These are phyloP conservation scores for Sorex fumeus DNA, from an alignment of 2,113 vertebrate genomes.

Conservation along the genomic window DNA sequence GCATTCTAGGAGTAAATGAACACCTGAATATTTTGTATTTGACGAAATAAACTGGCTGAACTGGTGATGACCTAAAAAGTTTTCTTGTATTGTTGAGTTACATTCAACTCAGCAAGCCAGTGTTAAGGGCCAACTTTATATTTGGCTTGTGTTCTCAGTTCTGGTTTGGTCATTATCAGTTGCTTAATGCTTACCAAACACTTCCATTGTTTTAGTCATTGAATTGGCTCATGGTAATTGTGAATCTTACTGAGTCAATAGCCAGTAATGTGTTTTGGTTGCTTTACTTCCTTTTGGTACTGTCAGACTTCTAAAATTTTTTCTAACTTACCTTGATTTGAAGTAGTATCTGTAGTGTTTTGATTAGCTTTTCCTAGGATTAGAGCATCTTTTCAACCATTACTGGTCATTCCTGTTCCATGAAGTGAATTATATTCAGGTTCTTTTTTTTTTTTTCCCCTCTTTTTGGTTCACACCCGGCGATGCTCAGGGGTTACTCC, in stretches of 20 bases:
- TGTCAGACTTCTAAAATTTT: constrained; percentile 55
- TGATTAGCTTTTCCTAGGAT: constrained; percentile 57
- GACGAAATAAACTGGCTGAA: constrained; percentile 37
- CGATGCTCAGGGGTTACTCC: too few relatives aligned
- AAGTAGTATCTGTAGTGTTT: constrained; percentile 36
- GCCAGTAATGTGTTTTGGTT: constrained; percentile 42
- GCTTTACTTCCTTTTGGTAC: constrained; percentile 69
- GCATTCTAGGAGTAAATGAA: constrained; percentile 62
- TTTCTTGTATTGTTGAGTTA: constrained; percentile 60
- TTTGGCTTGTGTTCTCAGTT: constrained; percentile 50
- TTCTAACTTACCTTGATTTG: constrained; percentile 53
- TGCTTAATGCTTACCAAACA: constrained; percentile 70
- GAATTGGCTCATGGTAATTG: constrained; percentile 51
- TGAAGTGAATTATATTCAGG: constrained; percentile 12
- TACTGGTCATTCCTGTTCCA: constrained; percentile 42
- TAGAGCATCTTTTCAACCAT: constrained; percentile 61
- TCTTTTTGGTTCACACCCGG: too few relatives aligned
- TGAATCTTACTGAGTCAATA: constrained; percentile 68
- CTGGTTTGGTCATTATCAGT: constrained; percentile 69
- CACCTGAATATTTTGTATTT: constrained; percentile 61
- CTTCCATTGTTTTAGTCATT: constrained; percentile 71
- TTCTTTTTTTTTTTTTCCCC: too few relatives aligned
- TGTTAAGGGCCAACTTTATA: background rate
- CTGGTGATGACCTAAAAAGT: too few relatives aligned
- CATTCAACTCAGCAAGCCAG: background rate